Base-by-base conservation (phyloP, 2,797 vertebrate genomes). In the Percopsis omiscomaycus region DNA sequence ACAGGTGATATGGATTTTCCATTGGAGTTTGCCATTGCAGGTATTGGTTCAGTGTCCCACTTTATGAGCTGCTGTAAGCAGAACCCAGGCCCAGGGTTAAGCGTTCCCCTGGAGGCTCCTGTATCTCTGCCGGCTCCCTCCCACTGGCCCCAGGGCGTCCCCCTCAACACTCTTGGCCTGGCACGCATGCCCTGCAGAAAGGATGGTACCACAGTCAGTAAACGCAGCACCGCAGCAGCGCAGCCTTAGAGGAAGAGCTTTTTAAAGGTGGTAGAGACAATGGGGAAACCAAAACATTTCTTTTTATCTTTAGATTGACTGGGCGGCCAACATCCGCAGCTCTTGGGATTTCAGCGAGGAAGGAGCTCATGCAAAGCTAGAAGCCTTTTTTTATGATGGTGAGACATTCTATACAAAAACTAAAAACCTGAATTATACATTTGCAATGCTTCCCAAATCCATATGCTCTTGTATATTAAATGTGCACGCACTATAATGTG, bases 341-440 rank as follows among this genome's bases (percentile, higher is more conserved):
- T 86, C 88, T n/a, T 93, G 91, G 92, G 89, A 92, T 71, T 92
- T 93, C 69, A 91, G 83, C 60, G 91, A 92, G 69, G 85, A 83
- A 16, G 91, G 91, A 42, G 91, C 89, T 28, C 90, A 85, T 13
- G 78, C 66, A 2, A 75, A 48, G 11, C 66, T 92, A 2, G 77
- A 86, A 9, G 80, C 82, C 13, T 92, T 93, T 69, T 83, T 93
- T 30, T 65, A 72, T 15, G 88, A 91, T 73, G 90, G 91, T 91
- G 60, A 85, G 79, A 67, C n/a, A 47, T 3, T 3, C 44, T n/a
- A 0, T 2, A 3, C 52, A 30, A 47, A 64, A 30, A 28, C 22
- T 55, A 6, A 61, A 48, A 30, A 63, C 37, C 49, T 13, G 28
- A 22, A 22, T 22, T 1, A 22, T 11, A 14, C 22, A 12, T 4